These are phyloP conservation scores for Argopecten irradians DNA, from an alignment of 1,140 invertebrate genomes.

Conservation along the genomic window DNA sequence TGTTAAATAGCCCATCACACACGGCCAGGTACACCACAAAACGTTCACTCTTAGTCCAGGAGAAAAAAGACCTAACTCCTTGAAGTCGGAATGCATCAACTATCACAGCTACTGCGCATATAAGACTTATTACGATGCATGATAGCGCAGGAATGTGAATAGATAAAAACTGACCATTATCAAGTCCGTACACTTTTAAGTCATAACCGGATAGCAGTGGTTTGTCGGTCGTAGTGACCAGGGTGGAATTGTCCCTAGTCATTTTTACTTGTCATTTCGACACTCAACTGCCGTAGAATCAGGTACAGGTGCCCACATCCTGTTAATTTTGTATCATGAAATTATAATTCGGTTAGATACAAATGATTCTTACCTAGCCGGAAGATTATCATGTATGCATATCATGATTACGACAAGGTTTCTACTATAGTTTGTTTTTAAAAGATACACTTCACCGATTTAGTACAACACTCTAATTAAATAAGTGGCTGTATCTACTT, in stretches of 20 bases:
- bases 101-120: conserved; percentile 26
- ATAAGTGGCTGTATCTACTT: no score
- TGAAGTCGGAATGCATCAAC: conserved; percentile 29
- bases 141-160: conserved; percentile 40
- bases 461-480: no score
- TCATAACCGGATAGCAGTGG: conserved; percentile 33
- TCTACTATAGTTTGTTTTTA: no score
- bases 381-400: not conserved
- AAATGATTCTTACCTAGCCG: not conserved
- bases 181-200: conserved; percentile 44
- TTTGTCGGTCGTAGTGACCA: not conserved
- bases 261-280: not conserved
- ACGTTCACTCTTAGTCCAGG: conserved; percentile 47
- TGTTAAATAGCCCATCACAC: conserved; percentile 46
- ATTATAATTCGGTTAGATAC: not conserved
- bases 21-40: conserved; percentile 50
- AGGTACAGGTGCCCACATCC: not conserved
- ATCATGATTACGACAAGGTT: no score
- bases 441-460: no score
- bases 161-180: conserved; percentile 44
- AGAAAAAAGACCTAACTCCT: conserved; percentile 30
- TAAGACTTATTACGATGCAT: conserved; percentile 34
- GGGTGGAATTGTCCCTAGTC: not conserved
- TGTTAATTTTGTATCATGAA: not conserved
- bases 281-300: not conserved